Evolutionary conservation across 53 echinoderm and acorn worm genomes (phyloP), one percentile per base, ranked within the genome.

Genomic region (Echinarachnius parma): DNA sequence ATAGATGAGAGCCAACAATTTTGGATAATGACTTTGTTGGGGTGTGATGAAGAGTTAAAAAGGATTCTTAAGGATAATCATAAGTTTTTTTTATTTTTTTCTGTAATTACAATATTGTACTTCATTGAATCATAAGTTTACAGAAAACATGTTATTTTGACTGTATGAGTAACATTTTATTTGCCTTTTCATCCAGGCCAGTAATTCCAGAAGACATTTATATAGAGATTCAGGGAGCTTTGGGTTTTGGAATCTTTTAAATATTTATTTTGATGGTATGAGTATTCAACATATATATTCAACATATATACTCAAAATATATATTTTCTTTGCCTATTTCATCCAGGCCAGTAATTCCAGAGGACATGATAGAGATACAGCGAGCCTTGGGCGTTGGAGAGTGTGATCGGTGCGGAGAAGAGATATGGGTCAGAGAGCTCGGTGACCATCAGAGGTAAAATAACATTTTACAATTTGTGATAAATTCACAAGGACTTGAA

Each of bases 331-430:
- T 65, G 47, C 16, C 18, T 53, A 18, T 65, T 54, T 4, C 9
- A 45, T 54, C 21, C 49, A 89, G 89, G 77, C 89, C 89, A n/a
- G 81, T 81, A 21, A 77, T 89, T 69, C 89, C 89, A 16, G 89
- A 89, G 68, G 89, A 89, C 59, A 46, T 39, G 53, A 78, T 89
- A 20, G 81, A 85, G 61, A 89, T 89, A 21, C 89, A 89, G 68
- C 64, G 74, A 31, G 72, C 74, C 26, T 75, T 89, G 1, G 89
- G 89, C 34, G 77, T 89, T 14, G 70, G 75, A 0, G 60, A 69
- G 24, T 89, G 89, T 46, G 74, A 77, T 11, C 52, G 57, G 55
- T 89, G 89, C 31, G 42, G 64, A 5, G 89, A 81, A 31, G 79
- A 85, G 45, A 72, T 85, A 53, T 89, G 89, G 89, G 22, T 77